A percentile compares a stretch with the other conserved stretches of the same genome.
phyloP scores from a whole-genome alignment of 2,888 invertebrate genomes.

The Cenopis cana region DNA sequence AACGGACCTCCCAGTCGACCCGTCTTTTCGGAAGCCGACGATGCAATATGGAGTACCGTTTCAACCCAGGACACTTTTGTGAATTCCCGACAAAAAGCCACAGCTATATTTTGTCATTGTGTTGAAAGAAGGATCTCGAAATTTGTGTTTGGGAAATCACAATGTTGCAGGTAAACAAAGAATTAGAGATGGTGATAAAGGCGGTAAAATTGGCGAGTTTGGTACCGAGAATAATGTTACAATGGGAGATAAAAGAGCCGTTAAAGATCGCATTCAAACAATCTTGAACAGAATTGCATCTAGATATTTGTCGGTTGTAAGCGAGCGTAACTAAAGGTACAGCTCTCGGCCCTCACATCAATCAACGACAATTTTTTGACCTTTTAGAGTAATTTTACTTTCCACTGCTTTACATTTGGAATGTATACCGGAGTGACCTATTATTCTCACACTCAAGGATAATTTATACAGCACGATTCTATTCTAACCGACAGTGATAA shows the following conservation, averaged over 20 bases:
- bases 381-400: slow-evolving; percentile 47
- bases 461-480: slow-evolving; percentile 46
- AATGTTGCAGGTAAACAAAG: slow-evolving; percentile 53
- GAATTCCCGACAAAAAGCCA: slow-evolving; percentile 53
- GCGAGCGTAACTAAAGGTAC: slow-evolving; percentile 52
- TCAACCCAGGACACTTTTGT: slow-evolving; percentile 51
- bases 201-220: slow-evolving; percentile 41
- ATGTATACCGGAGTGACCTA: slow-evolving; percentile 40
- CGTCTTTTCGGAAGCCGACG: slow-evolving; percentile 44
- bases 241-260: slow-evolving; percentile 17
- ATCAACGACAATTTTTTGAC: slow-evolving; percentile 56
- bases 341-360: slow-evolving; percentile 51
- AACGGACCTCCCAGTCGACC: slow-evolving; percentile 46
- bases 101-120: slow-evolving; percentile 54
- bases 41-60: slow-evolving; percentile 46
- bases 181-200: slow-evolving; percentile 43
- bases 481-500: slow-evolving; percentile 43
- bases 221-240: slow-evolving; percentile 22
- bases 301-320: slow-evolving; percentile 47
- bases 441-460: slow-evolving; percentile 41
- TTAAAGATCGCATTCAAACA: slow-evolving; percentile 44
- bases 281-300: slow-evolving; percentile 41
- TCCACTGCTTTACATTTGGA: slow-evolving; percentile 45
- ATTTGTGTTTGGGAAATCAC: slow-evolving; percentile 43
- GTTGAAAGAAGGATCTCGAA: slow-evolving; percentile 42